Evolutionary conservation across 1,140 invertebrate species (phyloP), one percentile per base, ranked within the genome.

Genomic region (Heliconius hewitsoni): DNA sequence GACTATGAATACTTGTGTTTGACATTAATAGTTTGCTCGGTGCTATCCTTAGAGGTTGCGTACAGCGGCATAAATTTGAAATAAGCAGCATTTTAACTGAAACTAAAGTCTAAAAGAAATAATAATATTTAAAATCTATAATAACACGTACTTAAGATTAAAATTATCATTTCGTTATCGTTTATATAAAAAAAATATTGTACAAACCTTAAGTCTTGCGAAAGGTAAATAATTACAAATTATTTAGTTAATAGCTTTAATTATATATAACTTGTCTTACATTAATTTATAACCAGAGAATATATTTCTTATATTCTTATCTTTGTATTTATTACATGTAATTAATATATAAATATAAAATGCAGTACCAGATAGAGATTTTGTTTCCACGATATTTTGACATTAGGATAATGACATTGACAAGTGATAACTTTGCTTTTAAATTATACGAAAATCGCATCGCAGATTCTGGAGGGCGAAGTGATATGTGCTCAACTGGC

Each of bases 51-150:
- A 89, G 71, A 0, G 86, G 76, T 78, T 84, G 82, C 23, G 83
- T 73, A 71, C 86, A 89, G 16, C 87, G 84, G 75, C 88, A 90
- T 5, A 86, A 57, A 0, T 85, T 55, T 19, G 74, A 46, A 30
- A 66, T 66, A 66, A 76, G 42, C 60, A 60, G 57, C 74, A 76
- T 76, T 71, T 46, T 76, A 18, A 34, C 74, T 76, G 23, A 70
- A 76, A 76, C 13, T 11, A 30, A 16, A 60, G n/a, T 27, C n/a
- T 16, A 30, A 66, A 66, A 66, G 1, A 27, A 60, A 60, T 60
- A 57, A 42, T 9, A 57, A 66, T 30, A 66, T 66, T 57, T 8
- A n/a, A 23, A 57, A 9, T 16, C 23, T 60, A 23, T 27, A 11
- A 57, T 60, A 60, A 16, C 16, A 46, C 16, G n/a, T 60, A 60